A percentile compares a stretch with the other conserved stretches of the same genome.
Conservation (phyloP, 1,140 invertebrate genomes). For the Pinna nobilis region DNA sequence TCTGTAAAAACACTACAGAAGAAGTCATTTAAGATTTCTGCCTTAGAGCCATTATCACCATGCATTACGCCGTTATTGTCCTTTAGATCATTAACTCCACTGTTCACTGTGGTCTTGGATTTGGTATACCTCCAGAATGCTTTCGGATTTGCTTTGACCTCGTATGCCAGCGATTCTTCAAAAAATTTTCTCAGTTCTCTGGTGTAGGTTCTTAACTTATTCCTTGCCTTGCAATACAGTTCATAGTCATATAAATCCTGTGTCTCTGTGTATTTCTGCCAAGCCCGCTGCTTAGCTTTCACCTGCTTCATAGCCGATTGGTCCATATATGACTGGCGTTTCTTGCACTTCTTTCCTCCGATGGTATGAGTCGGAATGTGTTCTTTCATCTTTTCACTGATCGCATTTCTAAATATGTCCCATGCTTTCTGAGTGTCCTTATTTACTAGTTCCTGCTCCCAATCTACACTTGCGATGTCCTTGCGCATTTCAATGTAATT, state of each 20-base stretch:
- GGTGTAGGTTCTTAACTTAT: background rate
- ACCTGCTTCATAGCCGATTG: background rate
- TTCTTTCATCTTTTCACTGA: background rate
- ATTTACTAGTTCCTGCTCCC: background rate
- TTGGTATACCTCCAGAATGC: background rate
- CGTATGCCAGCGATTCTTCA: background rate
- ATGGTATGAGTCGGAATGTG: background rate
- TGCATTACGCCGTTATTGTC: background rate
- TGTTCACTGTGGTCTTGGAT: background rate
- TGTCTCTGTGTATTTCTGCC: background rate
- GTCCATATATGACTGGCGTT: background rate
- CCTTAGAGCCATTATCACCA: background rate
- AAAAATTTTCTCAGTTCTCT: background rate
- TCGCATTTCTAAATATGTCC: background rate
- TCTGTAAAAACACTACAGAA: constrained; percentile 7
- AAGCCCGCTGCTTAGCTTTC: background rate
- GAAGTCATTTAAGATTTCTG: background rate
- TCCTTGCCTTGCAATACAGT: background rate
- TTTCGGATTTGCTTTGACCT: background rate
- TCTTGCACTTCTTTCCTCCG: background rate
- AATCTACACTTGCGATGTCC: background rate
- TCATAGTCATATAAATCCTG: background rate
- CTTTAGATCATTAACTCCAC: background rate
- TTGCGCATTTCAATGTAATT: background rate
- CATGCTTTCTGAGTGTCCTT: no score